Conservation (phyloP, 2,113 vertebrate species). For the Tachycineta bicolor region DNA sequence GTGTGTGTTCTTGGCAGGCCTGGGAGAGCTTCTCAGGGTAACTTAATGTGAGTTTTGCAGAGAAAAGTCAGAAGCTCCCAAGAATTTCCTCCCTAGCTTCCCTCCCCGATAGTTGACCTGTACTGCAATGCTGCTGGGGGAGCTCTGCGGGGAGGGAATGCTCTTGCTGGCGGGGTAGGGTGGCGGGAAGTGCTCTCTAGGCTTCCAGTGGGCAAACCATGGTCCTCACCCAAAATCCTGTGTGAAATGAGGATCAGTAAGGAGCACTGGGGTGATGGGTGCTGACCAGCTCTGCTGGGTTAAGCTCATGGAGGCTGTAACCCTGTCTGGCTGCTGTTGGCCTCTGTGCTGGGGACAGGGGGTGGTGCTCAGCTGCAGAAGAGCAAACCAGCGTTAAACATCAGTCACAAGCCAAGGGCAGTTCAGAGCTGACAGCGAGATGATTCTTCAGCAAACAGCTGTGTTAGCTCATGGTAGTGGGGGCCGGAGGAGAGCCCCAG, state of each 20-base stretch:
- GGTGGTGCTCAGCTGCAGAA: not conserved
- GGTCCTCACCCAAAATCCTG: not conserved
- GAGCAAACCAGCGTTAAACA: not conserved
- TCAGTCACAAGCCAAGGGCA: not conserved
- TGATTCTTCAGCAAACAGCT: not conserved
- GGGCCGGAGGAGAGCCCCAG: rapidly evolving
- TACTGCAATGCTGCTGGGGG: not conserved
- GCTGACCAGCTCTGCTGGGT: not conserved
- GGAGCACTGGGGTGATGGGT: not conserved
- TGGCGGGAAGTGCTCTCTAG: not conserved
- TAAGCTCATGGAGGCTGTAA: not conserved
- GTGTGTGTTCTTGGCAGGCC: not conserved
- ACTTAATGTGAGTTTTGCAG: not conserved
- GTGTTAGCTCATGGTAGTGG: not conserved
- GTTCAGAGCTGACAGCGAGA: not conserved
- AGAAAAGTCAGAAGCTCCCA: not conserved
- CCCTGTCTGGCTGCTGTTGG: not conserved
- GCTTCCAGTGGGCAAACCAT: not conserved
- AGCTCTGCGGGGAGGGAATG: not conserved
- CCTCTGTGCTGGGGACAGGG: not conserved
- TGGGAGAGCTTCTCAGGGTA: not conserved
- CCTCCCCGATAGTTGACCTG: not conserved
- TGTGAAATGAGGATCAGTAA: not conserved
- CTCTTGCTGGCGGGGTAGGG: not conserved
- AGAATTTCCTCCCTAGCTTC: not conserved